Percentiles rank a stretch among this genome's conserved stretches.
Conservation (phyloP, 2,888 invertebrate species). For the Gari tellinella region DNA sequence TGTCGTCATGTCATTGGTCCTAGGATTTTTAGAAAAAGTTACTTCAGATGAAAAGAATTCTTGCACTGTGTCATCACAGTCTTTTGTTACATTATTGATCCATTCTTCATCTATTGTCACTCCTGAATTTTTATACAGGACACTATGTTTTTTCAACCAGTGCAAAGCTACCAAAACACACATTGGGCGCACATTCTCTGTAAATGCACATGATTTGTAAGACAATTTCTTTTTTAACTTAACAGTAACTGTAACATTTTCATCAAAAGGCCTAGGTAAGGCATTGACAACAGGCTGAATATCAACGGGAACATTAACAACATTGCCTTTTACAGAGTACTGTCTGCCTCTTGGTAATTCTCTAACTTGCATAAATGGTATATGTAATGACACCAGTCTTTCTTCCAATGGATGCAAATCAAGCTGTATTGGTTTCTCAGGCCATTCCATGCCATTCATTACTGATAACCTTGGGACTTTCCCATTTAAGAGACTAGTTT, state of each 20-base stretch:
- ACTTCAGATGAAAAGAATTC: slow-evolving; percentile 4
- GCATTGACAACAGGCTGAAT: slow-evolving; percentile 36
- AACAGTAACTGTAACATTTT: slow-evolving; percentile 41
- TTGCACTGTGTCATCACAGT: not conserved
- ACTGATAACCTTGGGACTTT: too few relatives aligned
- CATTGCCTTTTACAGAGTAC: too few relatives aligned
- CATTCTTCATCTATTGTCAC: slow-evolving; percentile 12
- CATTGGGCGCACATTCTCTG: slow-evolving; percentile 28
- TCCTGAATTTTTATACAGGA: slow-evolving; percentile 2
- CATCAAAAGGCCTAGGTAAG: too few relatives aligned
- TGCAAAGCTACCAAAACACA: slow-evolving; percentile 6
- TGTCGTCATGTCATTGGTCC: too few relatives aligned
- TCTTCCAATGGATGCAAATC: too few relatives aligned
- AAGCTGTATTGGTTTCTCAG: too few relatives aligned
- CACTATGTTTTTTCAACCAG: slow-evolving; percentile 5
- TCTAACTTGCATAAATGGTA: too few relatives aligned
- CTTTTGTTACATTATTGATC: not conserved
- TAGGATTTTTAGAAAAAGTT: too few relatives aligned
- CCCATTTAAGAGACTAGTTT: too few relatives aligned
- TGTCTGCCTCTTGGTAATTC: too few relatives aligned
- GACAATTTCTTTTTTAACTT: slow-evolving; percentile 50
- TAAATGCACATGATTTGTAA: slow-evolving; percentile 25
- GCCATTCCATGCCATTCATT: too few relatives aligned
- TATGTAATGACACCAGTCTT: too few relatives aligned
- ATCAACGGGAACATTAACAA: slow-evolving; percentile 57